Evolutionary conservation across 2,113 vertebrate genomes (phyloP).

Genomic region (Alexandromys fortis): DNA sequence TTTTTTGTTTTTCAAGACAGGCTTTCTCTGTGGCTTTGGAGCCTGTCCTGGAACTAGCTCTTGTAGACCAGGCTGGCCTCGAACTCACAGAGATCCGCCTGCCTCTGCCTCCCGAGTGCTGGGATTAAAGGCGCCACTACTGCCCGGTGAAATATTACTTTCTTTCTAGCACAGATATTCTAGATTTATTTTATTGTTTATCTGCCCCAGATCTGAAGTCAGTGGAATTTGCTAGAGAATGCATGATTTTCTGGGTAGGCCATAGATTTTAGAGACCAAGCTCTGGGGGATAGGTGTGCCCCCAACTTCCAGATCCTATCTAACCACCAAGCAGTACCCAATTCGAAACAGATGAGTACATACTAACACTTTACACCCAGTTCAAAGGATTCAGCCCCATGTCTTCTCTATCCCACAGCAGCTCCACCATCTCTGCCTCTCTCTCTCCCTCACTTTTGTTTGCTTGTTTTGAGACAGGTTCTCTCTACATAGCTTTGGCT

Average conservation of each 20-base stretch:
- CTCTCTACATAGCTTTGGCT: not conserved
- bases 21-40: no score
- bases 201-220: not conserved
- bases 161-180: not conserved
- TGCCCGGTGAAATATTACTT: no score
- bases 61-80: no score
- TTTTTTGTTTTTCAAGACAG: no score
- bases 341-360: not conserved
- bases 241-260: not conserved
- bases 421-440: not conserved
- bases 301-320: not conserved
- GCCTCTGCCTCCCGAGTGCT: no score
- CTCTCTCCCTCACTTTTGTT: not conserved
- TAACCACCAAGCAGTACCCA: not conserved
- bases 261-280: not conserved
- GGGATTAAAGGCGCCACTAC: no score
- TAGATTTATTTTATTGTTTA: not conserved
- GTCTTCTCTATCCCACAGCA: not conserved
- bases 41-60: no score
- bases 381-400: not conserved
- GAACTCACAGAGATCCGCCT: no score
- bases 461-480: not conserved
- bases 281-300: not conserved
- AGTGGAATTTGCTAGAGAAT: not conserved
- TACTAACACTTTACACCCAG: not conserved